A percentile compares a stretch with the other conserved stretches of the same genome.
Conservation (phyloP, 2,888 invertebrate species). For the Caenorhabditis sp. region DNA sequence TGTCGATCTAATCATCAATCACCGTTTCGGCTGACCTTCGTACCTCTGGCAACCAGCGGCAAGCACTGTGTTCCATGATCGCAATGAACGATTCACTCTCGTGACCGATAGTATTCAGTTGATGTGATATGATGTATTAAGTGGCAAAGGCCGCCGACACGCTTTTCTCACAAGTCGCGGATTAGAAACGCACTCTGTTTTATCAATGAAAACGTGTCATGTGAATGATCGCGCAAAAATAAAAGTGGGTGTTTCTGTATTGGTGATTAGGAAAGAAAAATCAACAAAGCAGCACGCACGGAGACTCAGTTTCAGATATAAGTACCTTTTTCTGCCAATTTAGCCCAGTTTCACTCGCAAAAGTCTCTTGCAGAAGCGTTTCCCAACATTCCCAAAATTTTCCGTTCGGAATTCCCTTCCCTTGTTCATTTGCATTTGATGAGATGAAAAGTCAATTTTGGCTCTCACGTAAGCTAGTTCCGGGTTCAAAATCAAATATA, state of each 20-base stretch:
- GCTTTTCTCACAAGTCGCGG: slow-evolving; percentile 32
- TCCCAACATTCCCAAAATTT: no score
- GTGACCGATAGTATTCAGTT: slow-evolving; percentile 21
- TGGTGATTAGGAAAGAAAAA: background rate
- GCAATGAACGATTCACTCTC: slow-evolving; percentile 26
- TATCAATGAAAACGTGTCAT: slow-evolving; percentile 38
- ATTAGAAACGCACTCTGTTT: slow-evolving; percentile 12
- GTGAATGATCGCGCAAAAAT: slow-evolving; percentile 21
- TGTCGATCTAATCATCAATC: background rate
- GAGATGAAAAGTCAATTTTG: background rate
- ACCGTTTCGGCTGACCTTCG: slow-evolving; percentile 5
- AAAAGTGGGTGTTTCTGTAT: slow-evolving; percentile 2
- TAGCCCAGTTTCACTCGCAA: no score
- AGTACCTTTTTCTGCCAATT: no score
- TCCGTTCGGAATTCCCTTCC: no score
- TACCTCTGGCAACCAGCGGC: background rate
- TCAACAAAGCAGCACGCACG: background rate
- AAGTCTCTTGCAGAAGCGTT: no score
- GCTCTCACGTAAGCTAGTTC: background rate
- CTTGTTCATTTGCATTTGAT: no score
- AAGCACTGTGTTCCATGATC: slow-evolving; percentile 1
- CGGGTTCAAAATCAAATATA: background rate
- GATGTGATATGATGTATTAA: slow-evolving; percentile 4
- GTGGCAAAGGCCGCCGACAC: slow-evolving; percentile 18
- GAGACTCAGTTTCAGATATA: no score